Base-by-base conservation (phyloP, 2,113 vertebrate genomes). In the Myotis lucifugus region DNA sequence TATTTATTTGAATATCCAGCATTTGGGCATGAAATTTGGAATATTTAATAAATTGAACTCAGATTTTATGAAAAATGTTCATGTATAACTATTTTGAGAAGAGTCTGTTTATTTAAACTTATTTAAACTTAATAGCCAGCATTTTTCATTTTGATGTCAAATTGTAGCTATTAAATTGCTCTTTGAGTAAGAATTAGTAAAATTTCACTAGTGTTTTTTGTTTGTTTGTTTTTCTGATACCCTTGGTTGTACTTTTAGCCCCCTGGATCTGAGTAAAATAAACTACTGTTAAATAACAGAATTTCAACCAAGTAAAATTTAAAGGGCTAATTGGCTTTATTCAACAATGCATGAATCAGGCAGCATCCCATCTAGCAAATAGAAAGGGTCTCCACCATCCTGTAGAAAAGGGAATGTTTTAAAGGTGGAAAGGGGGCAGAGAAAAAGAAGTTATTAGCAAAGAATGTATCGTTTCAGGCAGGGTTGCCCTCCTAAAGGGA, bases 81-180 rank as follows among this genome's bases (percentile, higher is more conserved):
- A 72, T 78, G 1, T 0, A 10, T 82, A 91, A 77, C 32, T 78
- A 52, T 82, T 93, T 94, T 73, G 48, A 93, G 23, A 92, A 42
- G 17, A 42, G 13, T 79, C 40, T 92, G 4, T 94, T 93, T 93
- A 59, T 66, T 91, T 92, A 91, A 92, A 69, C 54, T 93, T 94
- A 42, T 8, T 42, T 42, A 59, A 61, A 61, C 25, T 23, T 82
- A 90, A 88, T 79, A 90, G 84, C 79, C 61, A 91, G 70, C 83
- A 95, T 59, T 95, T 97, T 77, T 95, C 88, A 96, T 85, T 72
- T 81, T 96, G 25, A 93, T 98, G 42, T 29, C 48, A 74, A 86
- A 81, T 72, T 96, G 52, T 97, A 95, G 70, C 66, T 0, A 76
- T 98, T 93, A 85, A 96, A 94, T 88, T 92, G 86, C 52, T 89